These are phyloP conservation scores for Apostichopus californicus DNA, from an alignment of 35 echinoderm and acorn worm genomes.

Conservation along the genomic window DNA sequence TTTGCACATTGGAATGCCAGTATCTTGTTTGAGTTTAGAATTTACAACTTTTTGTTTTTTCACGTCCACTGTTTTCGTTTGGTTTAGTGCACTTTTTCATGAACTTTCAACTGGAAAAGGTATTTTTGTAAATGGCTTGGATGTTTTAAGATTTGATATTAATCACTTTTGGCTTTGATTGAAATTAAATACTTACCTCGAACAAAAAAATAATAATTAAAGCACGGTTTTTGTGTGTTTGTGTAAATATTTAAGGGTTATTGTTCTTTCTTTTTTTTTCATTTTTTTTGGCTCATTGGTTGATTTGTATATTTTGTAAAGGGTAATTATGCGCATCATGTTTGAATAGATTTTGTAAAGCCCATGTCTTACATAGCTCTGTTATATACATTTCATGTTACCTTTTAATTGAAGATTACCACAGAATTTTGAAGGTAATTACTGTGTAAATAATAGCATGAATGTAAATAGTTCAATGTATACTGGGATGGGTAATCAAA, in stretches of 20 bases:
- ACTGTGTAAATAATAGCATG: conserved; percentile 34
- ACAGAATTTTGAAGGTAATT: conserved; percentile 20
- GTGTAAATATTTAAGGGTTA: neutral
- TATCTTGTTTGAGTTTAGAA: neutral
- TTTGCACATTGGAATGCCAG: neutral
- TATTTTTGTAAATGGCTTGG: no score
- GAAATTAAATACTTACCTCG: neutral
- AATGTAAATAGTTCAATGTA: neutral
- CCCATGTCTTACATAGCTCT: neutral
- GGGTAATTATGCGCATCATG: conserved; percentile 6
- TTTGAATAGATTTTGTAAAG: conserved; percentile 11
- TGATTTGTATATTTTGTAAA: conserved; percentile 39
- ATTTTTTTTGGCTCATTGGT: neutral
- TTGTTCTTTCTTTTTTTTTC: no score
- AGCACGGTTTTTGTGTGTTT: neutral
- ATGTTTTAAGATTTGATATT: neutral
- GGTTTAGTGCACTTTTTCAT: neutral
- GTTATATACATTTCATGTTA: conserved; percentile 29
- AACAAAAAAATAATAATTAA: neutral
- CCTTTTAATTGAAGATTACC: neutral
- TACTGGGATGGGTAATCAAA: conserved; percentile 21
- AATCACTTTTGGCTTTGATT: neutral
- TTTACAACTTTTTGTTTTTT: neutral
- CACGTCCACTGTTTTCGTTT: neutral
- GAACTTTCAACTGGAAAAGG: no score